Conservation (phyloP, 2,113 vertebrate genomes). For the Neolamprologus fasciatus region DNA sequence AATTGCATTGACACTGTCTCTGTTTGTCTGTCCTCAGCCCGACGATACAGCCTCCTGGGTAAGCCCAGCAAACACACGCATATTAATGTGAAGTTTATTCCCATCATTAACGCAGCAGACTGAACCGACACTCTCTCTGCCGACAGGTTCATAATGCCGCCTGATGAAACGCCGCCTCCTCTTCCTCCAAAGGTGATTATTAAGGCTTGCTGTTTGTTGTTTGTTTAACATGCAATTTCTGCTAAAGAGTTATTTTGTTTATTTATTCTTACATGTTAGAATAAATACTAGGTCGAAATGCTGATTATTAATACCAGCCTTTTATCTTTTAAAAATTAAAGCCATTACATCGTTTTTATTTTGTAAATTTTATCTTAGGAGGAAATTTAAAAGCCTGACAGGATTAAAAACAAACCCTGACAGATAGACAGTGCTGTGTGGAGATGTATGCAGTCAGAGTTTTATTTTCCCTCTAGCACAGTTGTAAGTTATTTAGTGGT, state of each 20-base stretch:
- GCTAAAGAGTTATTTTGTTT: neutral
- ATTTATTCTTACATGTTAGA: neutral
- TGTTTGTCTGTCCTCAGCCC: constrained; percentile 45
- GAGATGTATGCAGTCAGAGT: neutral
- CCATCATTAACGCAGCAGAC: neutral
- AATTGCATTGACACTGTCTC: neutral
- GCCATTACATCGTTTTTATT: accelerated
- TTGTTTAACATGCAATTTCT: neutral
- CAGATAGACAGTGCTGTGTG: neutral
- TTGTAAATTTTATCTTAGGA: neutral
- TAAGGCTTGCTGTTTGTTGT: neutral
- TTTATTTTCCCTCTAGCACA: neutral
- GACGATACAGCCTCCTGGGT: constrained; percentile 27
- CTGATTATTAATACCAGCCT: neutral
- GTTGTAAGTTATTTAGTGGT: neutral
- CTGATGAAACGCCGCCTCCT: constrained; percentile 72
- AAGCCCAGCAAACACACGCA: neutral
- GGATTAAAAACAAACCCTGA: neutral
- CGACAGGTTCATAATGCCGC: constrained; percentile 46
- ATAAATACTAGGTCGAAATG: accelerated
- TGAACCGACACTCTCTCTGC: neutral
- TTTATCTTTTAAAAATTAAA: neutral
- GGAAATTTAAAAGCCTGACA: no score
- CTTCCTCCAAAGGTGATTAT: constrained; percentile 83
- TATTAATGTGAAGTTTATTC: neutral